Evolutionary conservation across 2,797 vertebrate species (phyloP).

Genomic region (Cephalopachus bancanus): DNA sequence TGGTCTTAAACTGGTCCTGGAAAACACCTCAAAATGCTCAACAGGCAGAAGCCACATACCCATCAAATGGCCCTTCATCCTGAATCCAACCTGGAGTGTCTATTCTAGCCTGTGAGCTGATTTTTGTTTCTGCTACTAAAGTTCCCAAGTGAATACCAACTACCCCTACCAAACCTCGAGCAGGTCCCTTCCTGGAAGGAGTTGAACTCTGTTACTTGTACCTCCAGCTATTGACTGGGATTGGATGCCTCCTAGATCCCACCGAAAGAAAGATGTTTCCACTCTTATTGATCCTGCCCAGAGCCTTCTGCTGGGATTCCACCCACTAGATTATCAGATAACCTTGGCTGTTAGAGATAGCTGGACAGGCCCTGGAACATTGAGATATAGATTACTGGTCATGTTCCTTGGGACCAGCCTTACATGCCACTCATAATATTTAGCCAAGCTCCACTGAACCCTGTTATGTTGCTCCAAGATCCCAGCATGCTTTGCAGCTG

Average conservation of each 20-base stretch:
- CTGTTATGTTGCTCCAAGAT: constrained; percentile 37
- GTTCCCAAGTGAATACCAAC: constrained; percentile 1
- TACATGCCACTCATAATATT: constrained; percentile 34
- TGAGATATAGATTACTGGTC: constrained; percentile 19
- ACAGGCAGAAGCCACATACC: background rate
- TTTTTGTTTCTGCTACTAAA: constrained; percentile 39
- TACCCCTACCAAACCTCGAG: background rate
- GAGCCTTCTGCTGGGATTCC: constrained; percentile 18
- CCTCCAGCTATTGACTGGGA: background rate
- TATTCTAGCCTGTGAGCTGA: background rate
- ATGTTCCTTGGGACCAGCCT: constrained; percentile 26
- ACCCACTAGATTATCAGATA: constrained; percentile 57
- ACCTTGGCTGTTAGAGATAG: constrained; percentile 41
- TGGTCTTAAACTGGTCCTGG: background rate
- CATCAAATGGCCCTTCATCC: constrained; percentile 14
- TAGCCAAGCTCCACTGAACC: constrained; percentile 34
- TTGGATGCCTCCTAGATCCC: background rate
- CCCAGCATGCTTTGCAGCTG: constrained; percentile 50
- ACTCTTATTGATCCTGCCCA: constrained; percentile 46
- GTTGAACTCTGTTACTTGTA: background rate
- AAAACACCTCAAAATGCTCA: constrained; percentile 9
- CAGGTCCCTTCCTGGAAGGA: background rate
- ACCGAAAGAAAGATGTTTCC: constrained; percentile 53
- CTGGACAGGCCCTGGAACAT: background rate
- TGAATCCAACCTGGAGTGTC: constrained; percentile 24